Percentiles rank a stretch among this genome's conserved stretches.
Evolutionary conservation across 2,888 invertebrate species (phyloP).

Genomic region (Lasioglossum pauxillum): DNA sequence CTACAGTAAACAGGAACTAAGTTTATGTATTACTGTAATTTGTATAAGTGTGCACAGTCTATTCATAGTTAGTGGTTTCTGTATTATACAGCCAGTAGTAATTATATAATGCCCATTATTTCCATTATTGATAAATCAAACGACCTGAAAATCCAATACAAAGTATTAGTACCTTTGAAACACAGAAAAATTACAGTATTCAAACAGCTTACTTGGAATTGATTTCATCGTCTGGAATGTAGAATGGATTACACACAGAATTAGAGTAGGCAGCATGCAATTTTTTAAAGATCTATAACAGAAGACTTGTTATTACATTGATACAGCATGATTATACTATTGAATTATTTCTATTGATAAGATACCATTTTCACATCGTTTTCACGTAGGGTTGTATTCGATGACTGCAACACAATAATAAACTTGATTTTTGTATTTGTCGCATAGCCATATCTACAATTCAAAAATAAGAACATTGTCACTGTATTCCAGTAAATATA

Average conservation of each 20-base stretch:
- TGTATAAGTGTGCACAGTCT: not conserved
- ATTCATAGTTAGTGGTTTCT: not conserved
- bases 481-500: not conserved
- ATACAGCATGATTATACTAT: not conserved
- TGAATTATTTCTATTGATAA: conserved; percentile 79
- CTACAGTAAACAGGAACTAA: not conserved
- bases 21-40: not conserved
- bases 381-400: conserved; percentile 94
- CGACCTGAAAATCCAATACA: conserved; percentile 72
- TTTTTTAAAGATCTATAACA: conserved; percentile 92
- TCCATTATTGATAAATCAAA: conserved; percentile 80
- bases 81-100: conserved; percentile 9
- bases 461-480: not conserved
- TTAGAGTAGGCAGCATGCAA: conserved; percentile 97
- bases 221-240: conserved; percentile 95
- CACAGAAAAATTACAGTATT: not conserved
- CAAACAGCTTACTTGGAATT: conserved; percentile 86
- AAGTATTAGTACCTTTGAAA: not conserved
- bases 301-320: conserved; percentile 44
- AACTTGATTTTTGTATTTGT: conserved; percentile 99
- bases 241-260: conserved; percentile 98
- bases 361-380: conserved; percentile 97
- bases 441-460: conserved; percentile 94
- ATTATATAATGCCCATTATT: conserved; percentile 78
- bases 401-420: conserved; percentile 95